Base-by-base conservation (phyloP, 2,113 vertebrate species). In the Rhipidura dahli region DNA sequence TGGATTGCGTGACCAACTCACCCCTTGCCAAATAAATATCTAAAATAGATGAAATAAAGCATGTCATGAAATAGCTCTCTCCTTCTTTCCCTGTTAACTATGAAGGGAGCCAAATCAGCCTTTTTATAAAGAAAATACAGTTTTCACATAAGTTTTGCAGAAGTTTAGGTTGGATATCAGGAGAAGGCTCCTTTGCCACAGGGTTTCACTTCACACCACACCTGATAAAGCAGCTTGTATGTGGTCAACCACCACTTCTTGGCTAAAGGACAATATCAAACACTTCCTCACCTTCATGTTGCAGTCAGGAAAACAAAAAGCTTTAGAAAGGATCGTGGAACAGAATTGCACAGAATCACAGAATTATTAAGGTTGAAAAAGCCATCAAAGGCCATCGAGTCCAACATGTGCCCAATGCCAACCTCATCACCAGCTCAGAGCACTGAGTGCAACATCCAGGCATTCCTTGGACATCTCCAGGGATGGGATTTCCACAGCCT, bases 351-450 rank as follows among this genome's bases (percentile, higher is more conserved):
- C n/a, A 61, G 30, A 35, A 30, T 18, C 4, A 60, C 9, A 42
- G 23, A 35, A 23, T 28, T 4, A 30, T 13, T 20, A 11, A 37
- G 26, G 19, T 13, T 69, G 35, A 3, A 61, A 47, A 49, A 31
- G 20, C 23, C 18, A 17, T 33, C 18, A 6, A 19, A 31, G 40
- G 23, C 3, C 26, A 23, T n/a, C 0, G 0, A 68, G 24, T 8
- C 17, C 60, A 22, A 28, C 16, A 20, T 47, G 24, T 61, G 61
- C 26, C 24, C 2, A 2, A 31, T 26, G 7, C 24, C n/a, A 12
- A 26, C 11, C 40, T 19, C 60, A 10, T 61, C 61, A 7, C 23
- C 12, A 47, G 17, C 35, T 24, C 45, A 68, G 7, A 11, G 9
- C 16, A 13, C 26, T 61, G 30, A 35, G n/a, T 35, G 70, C 10